Percentiles rank a stretch among this genome's conserved stretches.
Evolutionary conservation across 2,113 vertebrate genomes (phyloP).

Genomic region (Zingel zingel): DNA sequence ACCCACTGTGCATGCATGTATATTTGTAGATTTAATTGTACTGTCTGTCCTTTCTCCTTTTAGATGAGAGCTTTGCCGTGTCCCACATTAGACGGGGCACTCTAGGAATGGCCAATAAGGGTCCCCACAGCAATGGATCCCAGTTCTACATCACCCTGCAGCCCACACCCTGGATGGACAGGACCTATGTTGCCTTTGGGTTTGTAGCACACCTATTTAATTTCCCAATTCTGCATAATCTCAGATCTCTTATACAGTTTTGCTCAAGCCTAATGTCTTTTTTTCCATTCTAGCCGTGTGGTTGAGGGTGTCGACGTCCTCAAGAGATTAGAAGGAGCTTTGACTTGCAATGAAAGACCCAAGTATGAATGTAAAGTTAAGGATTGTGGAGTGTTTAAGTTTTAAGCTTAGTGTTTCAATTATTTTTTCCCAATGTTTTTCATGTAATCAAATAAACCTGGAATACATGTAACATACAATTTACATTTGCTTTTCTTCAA

Average conservation of each 20-base stretch:
- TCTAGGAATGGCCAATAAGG: constrained; percentile 91
- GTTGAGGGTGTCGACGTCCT: constrained; percentile 90
- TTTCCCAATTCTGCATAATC: neutral
- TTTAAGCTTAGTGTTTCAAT: constrained; percentile 33
- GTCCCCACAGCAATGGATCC: constrained; percentile 89
- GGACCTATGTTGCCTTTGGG: constrained; percentile 93
- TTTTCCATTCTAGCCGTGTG: constrained; percentile 82
- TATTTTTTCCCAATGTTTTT: neutral
- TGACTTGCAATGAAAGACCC: constrained; percentile 88
- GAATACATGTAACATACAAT: neutral
- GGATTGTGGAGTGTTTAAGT: constrained; percentile 84
- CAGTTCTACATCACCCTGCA: constrained; percentile 95
- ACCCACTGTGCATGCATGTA: neutral
- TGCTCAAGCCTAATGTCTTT: neutral
- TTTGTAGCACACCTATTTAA: constrained; percentile 73
- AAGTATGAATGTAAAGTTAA: constrained; percentile 81
- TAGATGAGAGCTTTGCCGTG: constrained; percentile 91
- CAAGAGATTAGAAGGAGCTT: constrained; percentile 82
- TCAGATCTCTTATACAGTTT: neutral
- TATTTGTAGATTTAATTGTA: neutral
- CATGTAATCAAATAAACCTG: constrained; percentile 10
- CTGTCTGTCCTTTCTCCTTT: constrained; percentile 29
- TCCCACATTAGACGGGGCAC: constrained; percentile 87
- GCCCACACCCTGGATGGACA: constrained; percentile 87
- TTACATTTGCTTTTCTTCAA: neutral